Base-by-base conservation (phyloP, 2,797 vertebrate genomes). In the Lepilemur septentrionalis region DNA sequence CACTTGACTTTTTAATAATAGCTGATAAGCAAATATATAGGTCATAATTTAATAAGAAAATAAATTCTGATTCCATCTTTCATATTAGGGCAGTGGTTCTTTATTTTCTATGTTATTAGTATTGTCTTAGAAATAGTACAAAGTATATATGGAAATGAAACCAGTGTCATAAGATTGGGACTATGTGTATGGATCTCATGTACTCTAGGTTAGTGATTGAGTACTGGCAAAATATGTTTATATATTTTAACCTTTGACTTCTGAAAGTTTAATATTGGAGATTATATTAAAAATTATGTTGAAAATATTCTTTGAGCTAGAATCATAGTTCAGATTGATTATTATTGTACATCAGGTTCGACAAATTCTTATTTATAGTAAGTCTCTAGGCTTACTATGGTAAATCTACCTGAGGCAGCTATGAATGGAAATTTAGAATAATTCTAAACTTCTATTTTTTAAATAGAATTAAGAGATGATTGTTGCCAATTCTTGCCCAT, bases 1-100 rank as follows among this genome's bases (percentile, higher is more conserved):
- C 81, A 72, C 22, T 83, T 81, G 6, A 88, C 32, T 86, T 96
- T 93, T 89, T 70, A 94, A 7, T 22, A 4, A 82, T 88, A 72
- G 63, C 2, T 57, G 59, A 81, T 2, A 32, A 82, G 6, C 38
- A 90, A 94, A 30, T 0, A 70, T 90, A 48, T 11, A 72, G 50
- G 18, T 55, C 30, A 89, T 95, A 96, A 55, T 0, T 28, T 75
- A 72, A 69, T 88, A 50, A 78, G 52, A 46, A 72, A 91, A 59
- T 69, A 67, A 7, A 93, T 61, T 43, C 87, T 79, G 7, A 75
- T 80, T 59, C 22, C 14, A 85, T 63, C 13, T 15, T 38, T 83
- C 94, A 11, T 41, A 23, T 48, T 50, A n/a, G 0, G 1, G 0
- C 46, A 67, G 15, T 30, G 8, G 12, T 85, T 72, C 61, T 50